These are phyloP conservation scores for Dyspetes luteomarginatus DNA, from an alignment of 2,888 invertebrate genomes.

Conservation along the genomic window DNA sequence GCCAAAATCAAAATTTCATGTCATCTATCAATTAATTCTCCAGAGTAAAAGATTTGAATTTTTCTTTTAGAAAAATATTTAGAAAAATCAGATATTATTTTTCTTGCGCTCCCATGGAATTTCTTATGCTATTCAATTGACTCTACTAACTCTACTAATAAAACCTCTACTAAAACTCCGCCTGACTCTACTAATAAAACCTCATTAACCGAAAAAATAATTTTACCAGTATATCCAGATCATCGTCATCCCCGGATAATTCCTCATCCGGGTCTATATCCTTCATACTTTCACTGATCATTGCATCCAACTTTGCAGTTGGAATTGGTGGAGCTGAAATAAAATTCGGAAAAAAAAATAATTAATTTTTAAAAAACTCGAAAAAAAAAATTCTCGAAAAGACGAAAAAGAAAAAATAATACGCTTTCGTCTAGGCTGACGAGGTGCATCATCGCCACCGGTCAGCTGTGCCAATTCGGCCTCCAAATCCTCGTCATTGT, in stretches of 20 bases:
- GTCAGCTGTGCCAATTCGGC: constrained; percentile 92
- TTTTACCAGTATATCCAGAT: constrained; percentile 90
- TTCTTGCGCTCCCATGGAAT: no score
- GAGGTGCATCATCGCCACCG: constrained; percentile 81
- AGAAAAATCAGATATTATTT: no score
- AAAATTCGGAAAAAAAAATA: constrained; percentile 42
- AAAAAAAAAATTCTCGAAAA: not conserved
- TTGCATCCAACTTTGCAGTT: constrained; percentile 87
- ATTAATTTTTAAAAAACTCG: not conserved
- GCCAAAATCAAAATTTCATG: no score
- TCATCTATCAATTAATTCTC: no score
- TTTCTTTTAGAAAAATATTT: no score
- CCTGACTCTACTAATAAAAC: no score
- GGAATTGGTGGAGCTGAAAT: constrained; percentile 82
- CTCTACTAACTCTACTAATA: no score
- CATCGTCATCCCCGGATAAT: constrained; percentile 91
- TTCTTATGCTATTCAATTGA: no score
- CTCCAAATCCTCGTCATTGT: constrained; percentile 92
- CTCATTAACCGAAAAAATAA: no score
- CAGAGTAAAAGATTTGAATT: no score
- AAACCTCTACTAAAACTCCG: no score
- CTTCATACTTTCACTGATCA: constrained; percentile 91
- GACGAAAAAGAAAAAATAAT: constrained; percentile 6
- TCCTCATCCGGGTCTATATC: constrained; percentile 92
- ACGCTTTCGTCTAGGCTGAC: constrained; percentile 79